Evolutionary conservation across 2,113 vertebrate genomes (phyloP), one percentile per base, ranked within the genome.

Genomic region (Bucco capensis): DNA sequence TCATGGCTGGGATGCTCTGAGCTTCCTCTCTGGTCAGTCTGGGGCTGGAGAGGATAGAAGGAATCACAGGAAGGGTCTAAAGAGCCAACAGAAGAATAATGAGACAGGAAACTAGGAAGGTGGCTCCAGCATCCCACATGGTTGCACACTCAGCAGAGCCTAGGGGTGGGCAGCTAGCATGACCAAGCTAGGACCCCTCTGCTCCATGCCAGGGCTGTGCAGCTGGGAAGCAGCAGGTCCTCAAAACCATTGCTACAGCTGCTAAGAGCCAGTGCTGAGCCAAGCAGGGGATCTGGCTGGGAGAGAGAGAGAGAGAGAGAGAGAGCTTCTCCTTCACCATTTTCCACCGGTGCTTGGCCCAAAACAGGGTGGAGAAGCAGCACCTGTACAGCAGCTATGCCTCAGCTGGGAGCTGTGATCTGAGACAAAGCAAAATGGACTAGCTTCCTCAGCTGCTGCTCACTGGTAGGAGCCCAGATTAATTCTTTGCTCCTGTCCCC

Each of bases 191-290:
- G 84, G 18, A 24, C 12, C 19, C 5, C 30, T 61, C 54, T 54
- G 19, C 66, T 6, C 3, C 1, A 11, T 56, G 44, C 8, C 47
- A 37, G 14, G 13, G 33, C 19, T 10, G 24, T 30, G 61, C 65
- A 75, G 19, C 44, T 31, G 21, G 25, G 35, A 78, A 47, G 44
- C 57, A 78, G 66, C 44, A 30, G 44, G 30, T 7, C 61, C 74
- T 44, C 65, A 51, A 25, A 67, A 50, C 19, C 69, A 37, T 13
- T 54, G 4, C 60, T 27, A 14, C 13, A 37, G 53, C 25, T 93
- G 25, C 23, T 28, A 24, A 38, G 18, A 44, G 46, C 53, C 60
- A 38, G 77, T 0, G 1, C 23, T 0, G 1, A 73, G 57, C 49
- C 0, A 8, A 56, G 56, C 40, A 1, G 2, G 16, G 62, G 8